phyloP scores from a whole-genome alignment of 2,888 invertebrate genomes.

The Empis livida region DNA sequence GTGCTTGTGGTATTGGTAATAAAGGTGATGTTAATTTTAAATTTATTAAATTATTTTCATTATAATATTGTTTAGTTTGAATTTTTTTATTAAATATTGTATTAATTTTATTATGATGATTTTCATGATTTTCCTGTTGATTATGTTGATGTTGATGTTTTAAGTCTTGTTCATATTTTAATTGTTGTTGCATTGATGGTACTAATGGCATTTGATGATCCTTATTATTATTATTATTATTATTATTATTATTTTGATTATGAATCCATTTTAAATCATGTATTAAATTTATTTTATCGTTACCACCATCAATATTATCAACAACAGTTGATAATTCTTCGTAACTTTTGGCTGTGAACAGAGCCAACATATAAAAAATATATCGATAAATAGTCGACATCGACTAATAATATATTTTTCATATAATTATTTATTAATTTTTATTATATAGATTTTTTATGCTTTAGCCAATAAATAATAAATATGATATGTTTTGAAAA shows the following conservation, averaged over 20 bases:
- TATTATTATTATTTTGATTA: background rate
- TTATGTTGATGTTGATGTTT: background rate
- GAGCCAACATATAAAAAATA: conserved; percentile 16
- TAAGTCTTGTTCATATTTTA: background rate
- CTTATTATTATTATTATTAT: background rate
- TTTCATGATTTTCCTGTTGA: background rate
- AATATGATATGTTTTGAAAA: too few species aligned
- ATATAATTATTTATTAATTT: background rate
- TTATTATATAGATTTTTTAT: background rate
- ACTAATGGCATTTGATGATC: background rate
- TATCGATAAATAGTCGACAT: conserved; percentile 19
- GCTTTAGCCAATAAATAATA: too few species aligned
- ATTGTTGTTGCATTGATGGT: conserved; percentile 1
- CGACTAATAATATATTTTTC: conserved; percentile 10
- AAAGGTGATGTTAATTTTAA: background rate
- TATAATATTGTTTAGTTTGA: background rate
- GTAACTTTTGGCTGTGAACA: conserved; percentile 16
- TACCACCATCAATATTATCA: background rate
- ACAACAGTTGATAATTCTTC: conserved; percentile 11
- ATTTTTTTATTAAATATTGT: too few species aligned
- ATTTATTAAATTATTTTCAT: background rate
- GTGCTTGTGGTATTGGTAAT: background rate
- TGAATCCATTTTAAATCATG: background rate
- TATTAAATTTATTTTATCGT: background rate
- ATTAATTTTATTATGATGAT: background rate